Conservation (phyloP, 2,113 vertebrate genomes). For the Paracyprichromis sp. region DNA sequence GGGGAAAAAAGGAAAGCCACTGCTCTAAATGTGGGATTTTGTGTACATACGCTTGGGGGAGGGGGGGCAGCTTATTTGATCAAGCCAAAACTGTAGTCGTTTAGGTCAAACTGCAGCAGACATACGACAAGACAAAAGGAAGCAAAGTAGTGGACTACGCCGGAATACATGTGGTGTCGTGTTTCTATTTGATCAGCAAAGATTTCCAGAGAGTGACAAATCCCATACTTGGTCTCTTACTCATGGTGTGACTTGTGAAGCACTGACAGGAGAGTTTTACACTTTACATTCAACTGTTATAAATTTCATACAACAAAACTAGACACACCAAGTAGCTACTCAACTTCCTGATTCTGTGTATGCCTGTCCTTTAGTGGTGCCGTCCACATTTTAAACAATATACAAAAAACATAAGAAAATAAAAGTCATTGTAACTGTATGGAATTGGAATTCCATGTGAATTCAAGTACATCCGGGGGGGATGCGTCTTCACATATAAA, state of each 20-base stretch:
- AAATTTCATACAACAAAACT: neutral
- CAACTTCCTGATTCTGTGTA: neutral
- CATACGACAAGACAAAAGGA: neutral
- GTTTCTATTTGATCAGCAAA: constrained; percentile 19
- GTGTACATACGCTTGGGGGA: neutral
- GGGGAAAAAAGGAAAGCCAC: neutral
- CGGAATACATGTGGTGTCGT: neutral
- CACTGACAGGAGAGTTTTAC: neutral
- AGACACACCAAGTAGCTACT: neutral
- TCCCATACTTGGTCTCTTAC: constrained; percentile 24
- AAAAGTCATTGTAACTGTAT: neutral
- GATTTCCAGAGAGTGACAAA: constrained; percentile 27
- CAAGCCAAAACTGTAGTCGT: neutral
- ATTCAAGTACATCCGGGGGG: neutral
- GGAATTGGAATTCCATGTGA: neutral
- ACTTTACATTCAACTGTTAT: neutral
- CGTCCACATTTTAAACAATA: neutral
- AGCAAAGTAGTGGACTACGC: neutral
- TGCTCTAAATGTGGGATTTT: neutral
- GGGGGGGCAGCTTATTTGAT: neutral
- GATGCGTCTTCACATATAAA: neutral
- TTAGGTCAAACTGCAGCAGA: neutral
- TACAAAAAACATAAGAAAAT: neutral
- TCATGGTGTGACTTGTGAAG: constrained; percentile 10
- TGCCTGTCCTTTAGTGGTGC: neutral